These are phyloP conservation scores for Tenthredo notha DNA, from an alignment of 2,888 invertebrate species.

Conservation along the genomic window DNA sequence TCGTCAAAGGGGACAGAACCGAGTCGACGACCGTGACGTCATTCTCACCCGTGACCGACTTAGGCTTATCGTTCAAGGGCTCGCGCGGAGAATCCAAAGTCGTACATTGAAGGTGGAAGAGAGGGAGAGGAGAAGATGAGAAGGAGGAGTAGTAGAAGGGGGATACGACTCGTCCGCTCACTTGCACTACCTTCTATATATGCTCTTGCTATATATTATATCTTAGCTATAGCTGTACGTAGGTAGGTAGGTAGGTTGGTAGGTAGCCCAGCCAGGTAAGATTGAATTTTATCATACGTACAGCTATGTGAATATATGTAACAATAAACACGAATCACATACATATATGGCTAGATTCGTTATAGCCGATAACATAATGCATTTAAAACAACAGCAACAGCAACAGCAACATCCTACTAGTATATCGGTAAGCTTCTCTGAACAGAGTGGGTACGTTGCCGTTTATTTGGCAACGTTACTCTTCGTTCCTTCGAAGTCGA, in stretches of 20 bases:
- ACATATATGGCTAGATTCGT: too few species aligned
- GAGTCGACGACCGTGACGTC: constrained; percentile 51
- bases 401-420: not conserved
- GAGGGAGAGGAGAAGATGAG: constrained; percentile 1
- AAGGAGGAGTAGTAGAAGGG: not conserved
- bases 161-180: constrained; percentile 45
- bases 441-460: not conserved
- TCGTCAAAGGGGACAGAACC: constrained; percentile 31
- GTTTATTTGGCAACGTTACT: not conserved
- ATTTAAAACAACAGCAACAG: too few species aligned
- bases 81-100: constrained; percentile 51
- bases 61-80: constrained; percentile 53
- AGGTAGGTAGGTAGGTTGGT: not conserved
- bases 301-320: not conserved
- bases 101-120: constrained; percentile 4
- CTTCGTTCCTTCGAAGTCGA: not conserved
- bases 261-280: not conserved
- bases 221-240: not conserved
- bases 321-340: too few species aligned
- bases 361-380: too few species aligned
- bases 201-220: not conserved
- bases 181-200: constrained; percentile 46
- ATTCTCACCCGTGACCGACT: constrained; percentile 53
- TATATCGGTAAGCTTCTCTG: not conserved
- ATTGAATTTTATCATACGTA: not conserved